Evolutionary conservation across 2,797 vertebrate genomes (phyloP), one percentile per base, ranked within the genome.

Genomic region (Siniperca obscura): DNA sequence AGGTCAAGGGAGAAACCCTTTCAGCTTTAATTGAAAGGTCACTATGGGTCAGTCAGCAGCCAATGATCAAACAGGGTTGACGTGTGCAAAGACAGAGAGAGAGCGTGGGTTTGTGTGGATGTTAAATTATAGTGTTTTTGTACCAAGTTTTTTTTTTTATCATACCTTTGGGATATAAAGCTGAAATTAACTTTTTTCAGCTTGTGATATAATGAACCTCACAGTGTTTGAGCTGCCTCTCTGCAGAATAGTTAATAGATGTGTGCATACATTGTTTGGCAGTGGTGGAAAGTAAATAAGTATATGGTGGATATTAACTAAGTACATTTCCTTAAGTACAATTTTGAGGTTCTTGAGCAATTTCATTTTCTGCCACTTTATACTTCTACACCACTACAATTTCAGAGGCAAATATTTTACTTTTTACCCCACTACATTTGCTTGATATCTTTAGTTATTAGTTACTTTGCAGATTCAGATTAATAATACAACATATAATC

Each of bases 21-120:
- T 92, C 57, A 85, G 85, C 68, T 66, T 79, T 85, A 89, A 92
- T 88, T 91, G 89, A 89, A 85, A 86, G 89, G 89, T 93, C 87
- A 81, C 67, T 22, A 6, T 2, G 78, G 86, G 90, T 92, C 90
- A 91, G 46, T 34, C 27, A 27, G 74, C 34, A 75, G 72, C 64
- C 77, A 59, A 14, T 81, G 87, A 90, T 89, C 84, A 90, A 82
- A 91, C 83, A 65, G 21, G 38, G 42, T 42, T 57, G 9, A 57
- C 4, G n/a, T 77, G 44, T 88, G 61, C 52, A 60, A 61, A 74
- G n/a, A 82, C 55, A 40, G 66, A 56, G 62, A 7, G 50, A 67
- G 21, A 17, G 56, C 9, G 13, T 82, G 78, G 66, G 62, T 59
- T 76, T 79, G 27, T 57, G 60, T 75, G 36, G 66, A 76, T 65